These are phyloP conservation scores for Apamea monoglypha DNA, from an alignment of 2,888 invertebrate genomes.

Conservation along the genomic window DNA sequence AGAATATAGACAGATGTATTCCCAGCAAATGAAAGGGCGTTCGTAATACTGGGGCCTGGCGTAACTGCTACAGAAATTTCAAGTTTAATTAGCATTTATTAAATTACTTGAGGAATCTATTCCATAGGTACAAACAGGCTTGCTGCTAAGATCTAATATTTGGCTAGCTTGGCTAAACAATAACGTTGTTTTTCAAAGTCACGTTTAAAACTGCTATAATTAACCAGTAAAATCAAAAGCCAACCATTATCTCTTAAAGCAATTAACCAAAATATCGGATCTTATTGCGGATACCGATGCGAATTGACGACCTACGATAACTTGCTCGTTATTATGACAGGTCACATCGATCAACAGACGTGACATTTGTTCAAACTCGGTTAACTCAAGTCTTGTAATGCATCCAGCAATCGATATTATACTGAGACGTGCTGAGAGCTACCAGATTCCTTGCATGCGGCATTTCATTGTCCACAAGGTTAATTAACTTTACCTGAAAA, in stretches of 20 bases:
- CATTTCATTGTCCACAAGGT: constrained; percentile 20
- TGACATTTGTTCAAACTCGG: constrained; percentile 19
- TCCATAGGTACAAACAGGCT: background rate
- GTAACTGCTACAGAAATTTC: constrained; percentile 8
- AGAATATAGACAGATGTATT: background rate
- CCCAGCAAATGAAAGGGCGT: background rate
- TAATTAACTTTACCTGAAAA: constrained; percentile 23
- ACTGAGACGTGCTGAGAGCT: background rate
- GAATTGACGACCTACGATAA: background rate
- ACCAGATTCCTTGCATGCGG: constrained; percentile 17
- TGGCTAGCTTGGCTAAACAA: background rate
- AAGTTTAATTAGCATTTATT: constrained; percentile 12
- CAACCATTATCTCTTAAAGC: background rate
- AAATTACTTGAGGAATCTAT: constrained; percentile 9
- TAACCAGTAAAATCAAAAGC: background rate
- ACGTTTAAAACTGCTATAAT: background rate
- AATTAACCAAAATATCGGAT: background rate
- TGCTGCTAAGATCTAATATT: background rate
- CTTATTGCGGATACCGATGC: too few relatives aligned
- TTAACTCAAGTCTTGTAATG: constrained; percentile 14
- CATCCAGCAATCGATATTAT: constrained; percentile 16
- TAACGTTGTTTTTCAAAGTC: background rate
- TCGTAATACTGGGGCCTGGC: background rate
- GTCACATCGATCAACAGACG: background rate
- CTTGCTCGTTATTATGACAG: background rate